phyloP scores from a whole-genome alignment of 2,113 vertebrate genomes.

The Nicator chloris region DNA sequence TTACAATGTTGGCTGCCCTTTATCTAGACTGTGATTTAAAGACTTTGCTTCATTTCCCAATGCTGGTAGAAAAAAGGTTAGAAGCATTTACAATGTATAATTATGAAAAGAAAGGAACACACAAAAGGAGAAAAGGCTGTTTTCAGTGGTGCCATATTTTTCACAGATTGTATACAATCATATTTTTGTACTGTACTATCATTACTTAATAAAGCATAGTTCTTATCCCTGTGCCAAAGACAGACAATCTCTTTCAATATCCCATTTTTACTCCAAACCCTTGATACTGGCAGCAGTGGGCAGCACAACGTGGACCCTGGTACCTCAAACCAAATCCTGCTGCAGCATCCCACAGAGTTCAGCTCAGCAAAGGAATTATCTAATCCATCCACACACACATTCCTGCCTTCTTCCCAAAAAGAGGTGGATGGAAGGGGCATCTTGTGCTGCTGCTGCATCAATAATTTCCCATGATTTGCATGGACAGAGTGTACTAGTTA shows the following conservation, averaged over 20 bases:
- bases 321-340: neutral
- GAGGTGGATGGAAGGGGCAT: neutral
- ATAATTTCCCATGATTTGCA: neutral
- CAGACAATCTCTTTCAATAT: neutral
- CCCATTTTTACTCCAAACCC: neutral
- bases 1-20: neutral
- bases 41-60: neutral
- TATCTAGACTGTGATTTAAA: neutral
- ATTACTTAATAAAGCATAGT: neutral
- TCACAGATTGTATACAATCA: neutral
- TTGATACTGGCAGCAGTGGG: neutral
- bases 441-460: neutral
- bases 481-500: neutral
- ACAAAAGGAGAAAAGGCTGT: neutral
- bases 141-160: neutral
- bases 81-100: neutral
- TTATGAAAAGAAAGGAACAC: neutral
- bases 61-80: neutral
- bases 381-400: neutral
- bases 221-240: neutral
- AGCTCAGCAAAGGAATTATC: neutral
- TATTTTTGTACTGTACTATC: conserved; percentile 3
- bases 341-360: neutral
- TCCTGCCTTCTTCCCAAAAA: neutral
- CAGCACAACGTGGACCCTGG: rapidly evolving